Evolutionary conservation across 2,797 vertebrate species (phyloP).

Genomic region (Sebastes diploproa): DNA sequence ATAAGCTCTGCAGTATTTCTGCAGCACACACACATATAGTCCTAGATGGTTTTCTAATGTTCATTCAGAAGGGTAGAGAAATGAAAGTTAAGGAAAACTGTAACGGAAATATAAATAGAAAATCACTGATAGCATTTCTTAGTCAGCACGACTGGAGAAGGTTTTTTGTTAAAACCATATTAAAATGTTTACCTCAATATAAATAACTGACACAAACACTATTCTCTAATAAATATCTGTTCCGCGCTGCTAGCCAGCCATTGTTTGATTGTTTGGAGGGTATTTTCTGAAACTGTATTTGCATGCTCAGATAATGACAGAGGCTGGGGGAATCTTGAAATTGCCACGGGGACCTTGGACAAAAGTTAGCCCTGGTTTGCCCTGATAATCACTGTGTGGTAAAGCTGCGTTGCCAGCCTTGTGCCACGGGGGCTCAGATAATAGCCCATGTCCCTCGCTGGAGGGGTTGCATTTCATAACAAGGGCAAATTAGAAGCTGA

Average conservation of each 20-base stretch:
- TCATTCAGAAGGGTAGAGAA: background rate
- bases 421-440: constrained; percentile 9
- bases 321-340: background rate
- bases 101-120: background rate
- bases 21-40: background rate
- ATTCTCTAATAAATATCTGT: background rate
- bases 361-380: background rate
- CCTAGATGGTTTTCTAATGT: no score
- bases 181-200: background rate
- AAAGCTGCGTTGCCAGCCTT: background rate
- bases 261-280: background rate
- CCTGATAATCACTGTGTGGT: constrained; percentile 24
- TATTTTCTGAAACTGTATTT: background rate
- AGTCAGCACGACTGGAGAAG: background rate
- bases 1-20: background rate
- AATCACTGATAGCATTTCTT: background rate
- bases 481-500: background rate
- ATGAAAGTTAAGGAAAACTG: background rate
- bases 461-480: constrained; percentile 16
- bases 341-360: background rate
- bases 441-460: background rate
- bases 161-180: background rate
- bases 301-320: constrained; percentile 5
- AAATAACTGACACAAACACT: background rate
- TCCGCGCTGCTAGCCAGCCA: background rate